phyloP scores from a whole-genome alignment of 2,113 vertebrate species.

The Ictidomys tridecemlineatus region DNA sequence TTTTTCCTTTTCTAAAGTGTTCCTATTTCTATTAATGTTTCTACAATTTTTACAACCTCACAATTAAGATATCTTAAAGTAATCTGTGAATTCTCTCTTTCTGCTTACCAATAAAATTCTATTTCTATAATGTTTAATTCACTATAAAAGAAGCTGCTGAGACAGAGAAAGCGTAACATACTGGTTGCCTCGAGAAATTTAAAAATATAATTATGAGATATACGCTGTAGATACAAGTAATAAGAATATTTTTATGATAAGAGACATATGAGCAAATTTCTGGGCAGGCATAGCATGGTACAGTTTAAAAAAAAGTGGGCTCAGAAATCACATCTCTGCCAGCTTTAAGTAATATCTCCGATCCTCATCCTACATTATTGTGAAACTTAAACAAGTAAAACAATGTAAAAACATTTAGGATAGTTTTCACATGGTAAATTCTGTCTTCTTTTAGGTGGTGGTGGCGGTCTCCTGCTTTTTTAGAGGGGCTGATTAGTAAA shows the following conservation, averaged over 20 bases:
- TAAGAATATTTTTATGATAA: background rate
- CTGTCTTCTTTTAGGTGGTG: background rate
- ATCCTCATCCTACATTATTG: background rate
- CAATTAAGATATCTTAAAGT: slow-evolving; percentile 26
- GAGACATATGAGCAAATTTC: background rate
- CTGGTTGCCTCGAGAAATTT: background rate
- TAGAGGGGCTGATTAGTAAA: background rate
- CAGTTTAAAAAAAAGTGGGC: background rate
- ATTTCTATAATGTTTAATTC: slow-evolving; percentile 29
- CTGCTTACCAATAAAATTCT: background rate
- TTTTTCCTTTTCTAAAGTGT: background rate
- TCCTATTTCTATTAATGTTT: background rate
- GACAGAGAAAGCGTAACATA: background rate
- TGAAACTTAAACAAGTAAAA: background rate
- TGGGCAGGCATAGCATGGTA: background rate
- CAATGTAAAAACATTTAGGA: background rate
- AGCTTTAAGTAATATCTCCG: background rate
- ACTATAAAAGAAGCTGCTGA: background rate
- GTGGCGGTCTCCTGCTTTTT: background rate
- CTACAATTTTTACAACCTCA: slow-evolving; percentile 15
- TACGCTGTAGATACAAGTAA: background rate
- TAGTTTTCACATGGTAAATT: background rate
- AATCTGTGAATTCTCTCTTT: slow-evolving; percentile 30
- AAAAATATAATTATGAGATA: background rate
- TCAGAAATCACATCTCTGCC: background rate